Evolutionary conservation across 2,113 vertebrate species (phyloP).

Genomic region (Saguinus imperator): DNA sequence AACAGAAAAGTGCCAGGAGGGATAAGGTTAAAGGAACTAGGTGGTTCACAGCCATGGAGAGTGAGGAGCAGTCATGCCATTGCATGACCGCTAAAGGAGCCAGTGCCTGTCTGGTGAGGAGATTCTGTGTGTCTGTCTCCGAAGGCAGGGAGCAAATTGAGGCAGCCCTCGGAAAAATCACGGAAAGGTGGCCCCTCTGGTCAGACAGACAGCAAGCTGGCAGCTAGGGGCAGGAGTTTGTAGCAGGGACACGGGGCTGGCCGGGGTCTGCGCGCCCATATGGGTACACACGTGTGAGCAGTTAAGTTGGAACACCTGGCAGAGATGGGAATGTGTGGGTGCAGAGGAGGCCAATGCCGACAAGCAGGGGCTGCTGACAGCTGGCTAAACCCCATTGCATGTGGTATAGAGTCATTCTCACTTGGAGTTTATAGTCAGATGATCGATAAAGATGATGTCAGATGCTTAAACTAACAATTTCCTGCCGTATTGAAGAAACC

Average conservation of each 20-base stretch:
- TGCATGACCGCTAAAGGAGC: too few relatives aligned
- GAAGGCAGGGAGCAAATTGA: neutral
- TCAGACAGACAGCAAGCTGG: neutral
- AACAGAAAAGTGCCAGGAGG: neutral
- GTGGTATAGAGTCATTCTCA: neutral
- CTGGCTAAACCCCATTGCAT: neutral
- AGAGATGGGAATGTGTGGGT: neutral
- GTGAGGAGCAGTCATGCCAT: neutral
- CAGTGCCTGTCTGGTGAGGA: neutral
- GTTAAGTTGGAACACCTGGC: neutral
- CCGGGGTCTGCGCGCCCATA: fast-evolving
- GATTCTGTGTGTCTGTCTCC: too few relatives aligned
- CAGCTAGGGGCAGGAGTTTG: fast-evolving
- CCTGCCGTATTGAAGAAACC: neutral
- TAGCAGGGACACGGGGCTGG: neutral
- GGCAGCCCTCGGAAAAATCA: fast-evolving
- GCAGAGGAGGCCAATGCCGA: neutral
- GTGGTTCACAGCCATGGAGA: neutral
- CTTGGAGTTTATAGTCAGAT: neutral
- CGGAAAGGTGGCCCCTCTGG: neutral
- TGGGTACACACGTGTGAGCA: fast-evolving
- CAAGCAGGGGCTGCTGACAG: neutral
- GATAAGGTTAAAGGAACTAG: neutral
- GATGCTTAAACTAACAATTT: neutral
- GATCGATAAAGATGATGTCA: neutral